Evolutionary conservation across 2,888 invertebrate genomes (phyloP), one percentile per base, ranked within the genome.

Genomic region (Apamea sordens): DNA sequence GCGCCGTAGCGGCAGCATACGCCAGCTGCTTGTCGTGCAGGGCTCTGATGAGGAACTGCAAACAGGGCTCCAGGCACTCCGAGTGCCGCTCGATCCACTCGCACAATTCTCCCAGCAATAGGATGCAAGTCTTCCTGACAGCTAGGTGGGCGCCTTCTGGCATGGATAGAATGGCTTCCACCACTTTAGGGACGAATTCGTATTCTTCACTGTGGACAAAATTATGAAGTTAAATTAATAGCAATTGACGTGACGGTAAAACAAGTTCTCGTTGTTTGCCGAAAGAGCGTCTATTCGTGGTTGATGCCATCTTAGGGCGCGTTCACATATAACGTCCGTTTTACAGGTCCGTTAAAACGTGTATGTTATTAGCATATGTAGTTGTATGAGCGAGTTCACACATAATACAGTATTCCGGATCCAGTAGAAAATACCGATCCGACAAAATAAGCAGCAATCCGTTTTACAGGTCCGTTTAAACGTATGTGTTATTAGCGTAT

Each of bases 81-180:
- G 98, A 97, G 96, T 99, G 99, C 89, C 97, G 97, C 92, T 99
- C 98, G 76, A 99, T 98, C 99, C 99, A 99, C 93, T 99, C 99
- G 93, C 98, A 98, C 63, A 99, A 97, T 95, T 99, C 99, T 0
- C 99, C 99, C 69, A 99, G 96, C 72, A 99, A 96, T 88, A 98
- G 97, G 79, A 99, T 98, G 89, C 99, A 99, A 0, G 99, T 99
- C 93, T 98, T 98, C 77, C 98, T 97, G 0, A 99, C 99, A 0
- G 99, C 99, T 53, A 98, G 97, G 93, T 99, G 99, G 0, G 98
- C 97, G 50, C 98, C 98, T 88, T 98, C 98, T 0, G 99, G 99
- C 92, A 99, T 98, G 86, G 98, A 98, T 63, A 99, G 95, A 83
- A 99, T 98, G 24, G 99, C 99, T 93, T 99, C 98, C 21, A 99